phyloP scores from a whole-genome alignment of 2,797 vertebrate species.

The Melanotaenia maccullochi region DNA sequence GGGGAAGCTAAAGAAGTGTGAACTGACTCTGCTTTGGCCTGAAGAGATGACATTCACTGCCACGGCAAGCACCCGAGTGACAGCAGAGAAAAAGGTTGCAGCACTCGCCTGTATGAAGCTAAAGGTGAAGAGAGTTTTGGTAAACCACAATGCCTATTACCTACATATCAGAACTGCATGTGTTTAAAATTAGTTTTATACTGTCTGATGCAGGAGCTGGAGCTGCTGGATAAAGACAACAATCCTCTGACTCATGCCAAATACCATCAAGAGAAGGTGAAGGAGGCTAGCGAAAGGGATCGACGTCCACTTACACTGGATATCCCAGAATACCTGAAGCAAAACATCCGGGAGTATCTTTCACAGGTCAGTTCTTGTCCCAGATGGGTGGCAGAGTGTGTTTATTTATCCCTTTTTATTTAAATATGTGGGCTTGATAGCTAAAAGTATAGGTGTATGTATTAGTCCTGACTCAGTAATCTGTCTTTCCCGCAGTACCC shows the following conservation, averaged over 20 bases:
- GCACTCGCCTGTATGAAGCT: slow-evolving; percentile 92
- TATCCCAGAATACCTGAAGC: slow-evolving; percentile 85
- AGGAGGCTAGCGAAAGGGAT: slow-evolving; percentile 85
- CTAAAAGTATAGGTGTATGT: background rate
- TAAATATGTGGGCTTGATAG: background rate
- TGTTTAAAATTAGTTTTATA: background rate
- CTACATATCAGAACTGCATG: background rate
- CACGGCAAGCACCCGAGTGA: slow-evolving; percentile 81
- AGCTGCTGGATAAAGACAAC: slow-evolving; percentile 90
- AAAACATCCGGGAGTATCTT: slow-evolving; percentile 87
- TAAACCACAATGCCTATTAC: background rate
- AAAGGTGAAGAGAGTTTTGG: slow-evolving; percentile 80
- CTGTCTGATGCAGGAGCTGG: slow-evolving; percentile 84
- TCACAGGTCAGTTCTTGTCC: slow-evolving; percentile 78
- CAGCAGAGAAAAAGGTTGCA: slow-evolving; percentile 88
- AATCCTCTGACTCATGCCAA: slow-evolving; percentile 91
- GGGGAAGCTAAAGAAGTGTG: slow-evolving; percentile 87
- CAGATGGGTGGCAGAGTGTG: background rate
- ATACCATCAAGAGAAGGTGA: slow-evolving; percentile 88
- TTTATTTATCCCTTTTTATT: background rate
- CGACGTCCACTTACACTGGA: slow-evolving; percentile 86
- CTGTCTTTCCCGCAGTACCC: slow-evolving; percentile 83
- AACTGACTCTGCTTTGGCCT: slow-evolving; percentile 90
- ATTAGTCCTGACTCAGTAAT: background rate
- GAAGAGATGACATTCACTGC: slow-evolving; percentile 90